Percentiles rank a stretch among this genome's conserved stretches.
Evolutionary conservation across 2,113 vertebrate species (phyloP).

Genomic region (Pachycephala philippinensis): DNA sequence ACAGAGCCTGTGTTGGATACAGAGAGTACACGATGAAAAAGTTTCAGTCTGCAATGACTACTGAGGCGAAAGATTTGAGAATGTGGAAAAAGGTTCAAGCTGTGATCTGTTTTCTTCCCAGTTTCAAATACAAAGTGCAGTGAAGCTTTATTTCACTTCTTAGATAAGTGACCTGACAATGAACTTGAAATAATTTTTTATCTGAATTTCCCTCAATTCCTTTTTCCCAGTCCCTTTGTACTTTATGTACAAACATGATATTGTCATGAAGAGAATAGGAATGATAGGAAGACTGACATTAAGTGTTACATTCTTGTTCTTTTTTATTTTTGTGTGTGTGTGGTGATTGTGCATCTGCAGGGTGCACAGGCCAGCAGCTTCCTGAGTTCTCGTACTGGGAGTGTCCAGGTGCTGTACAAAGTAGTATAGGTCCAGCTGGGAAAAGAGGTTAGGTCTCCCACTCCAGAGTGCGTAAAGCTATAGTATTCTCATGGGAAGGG

Average conservation of each 20-base stretch:
- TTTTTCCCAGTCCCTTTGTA: neutral
- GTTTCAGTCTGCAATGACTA: neutral
- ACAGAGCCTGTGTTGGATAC: neutral
- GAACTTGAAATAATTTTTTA: neutral
- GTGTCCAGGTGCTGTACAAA: neutral
- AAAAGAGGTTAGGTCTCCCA: neutral
- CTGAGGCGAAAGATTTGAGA: neutral
- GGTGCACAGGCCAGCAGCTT: neutral
- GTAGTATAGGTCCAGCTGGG: neutral
- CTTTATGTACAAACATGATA: neutral
- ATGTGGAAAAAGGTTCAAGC: neutral
- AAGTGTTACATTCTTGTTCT: neutral
- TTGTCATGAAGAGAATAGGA: neutral
- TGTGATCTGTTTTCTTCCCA: neutral
- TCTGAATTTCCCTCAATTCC: neutral
- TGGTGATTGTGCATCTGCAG: neutral
- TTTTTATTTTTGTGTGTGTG: neutral
- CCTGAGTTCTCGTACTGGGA: rapidly evolving
- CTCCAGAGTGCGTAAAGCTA: neutral
- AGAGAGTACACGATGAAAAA: neutral
- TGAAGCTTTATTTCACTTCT: neutral
- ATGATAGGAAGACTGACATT: neutral
- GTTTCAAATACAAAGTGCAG: neutral
- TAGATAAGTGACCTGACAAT: neutral
- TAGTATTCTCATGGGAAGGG: neutral